phyloP scores from a whole-genome alignment of 1,140 invertebrate species.

The Trissolcus basalis region DNA sequence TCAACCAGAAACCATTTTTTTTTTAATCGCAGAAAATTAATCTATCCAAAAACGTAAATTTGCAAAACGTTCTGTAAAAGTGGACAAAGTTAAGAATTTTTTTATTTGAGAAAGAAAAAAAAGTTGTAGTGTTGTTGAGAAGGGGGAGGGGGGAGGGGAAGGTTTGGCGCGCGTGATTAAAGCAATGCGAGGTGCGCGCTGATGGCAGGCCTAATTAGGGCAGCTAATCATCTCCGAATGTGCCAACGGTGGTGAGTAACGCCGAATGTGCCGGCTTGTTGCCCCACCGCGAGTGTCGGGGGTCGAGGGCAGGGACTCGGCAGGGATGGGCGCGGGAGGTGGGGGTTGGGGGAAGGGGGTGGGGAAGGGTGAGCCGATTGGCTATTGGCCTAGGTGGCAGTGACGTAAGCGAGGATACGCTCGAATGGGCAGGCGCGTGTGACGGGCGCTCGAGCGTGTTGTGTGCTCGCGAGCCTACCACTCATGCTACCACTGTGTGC shows the following conservation, averaged over 20 bases:
- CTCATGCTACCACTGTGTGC: constrained; percentile 13
- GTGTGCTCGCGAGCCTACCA: neutral
- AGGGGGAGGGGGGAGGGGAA: neutral
- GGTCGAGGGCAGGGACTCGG: constrained; percentile 1
- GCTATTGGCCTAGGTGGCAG: constrained; percentile 42
- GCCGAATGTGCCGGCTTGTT: constrained; percentile 6
- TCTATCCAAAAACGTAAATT: too few species aligned
- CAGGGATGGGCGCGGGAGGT: neutral
- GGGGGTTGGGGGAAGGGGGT: neutral
- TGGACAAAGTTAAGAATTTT: too few species aligned
- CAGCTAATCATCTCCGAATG: constrained; percentile 42
- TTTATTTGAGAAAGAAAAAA: too few species aligned
- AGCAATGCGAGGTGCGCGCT: neutral
- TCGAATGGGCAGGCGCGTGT: constrained; percentile 62
- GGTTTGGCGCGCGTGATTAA: neutral
- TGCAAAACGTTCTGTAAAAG: too few species aligned
- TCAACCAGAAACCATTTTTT: too few species aligned
- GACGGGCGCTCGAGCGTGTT: constrained; percentile 23
- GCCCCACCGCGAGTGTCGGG: neutral
- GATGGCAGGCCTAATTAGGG: constrained; percentile 31
- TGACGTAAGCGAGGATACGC: constrained; percentile 66
- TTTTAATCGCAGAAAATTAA: too few species aligned
- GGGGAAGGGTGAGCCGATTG: neutral
- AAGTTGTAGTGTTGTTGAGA: neutral
- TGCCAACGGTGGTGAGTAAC: neutral